Evolutionary conservation across 2,888 invertebrate species (phyloP).

Genomic region (Oeneis ivallda): DNA sequence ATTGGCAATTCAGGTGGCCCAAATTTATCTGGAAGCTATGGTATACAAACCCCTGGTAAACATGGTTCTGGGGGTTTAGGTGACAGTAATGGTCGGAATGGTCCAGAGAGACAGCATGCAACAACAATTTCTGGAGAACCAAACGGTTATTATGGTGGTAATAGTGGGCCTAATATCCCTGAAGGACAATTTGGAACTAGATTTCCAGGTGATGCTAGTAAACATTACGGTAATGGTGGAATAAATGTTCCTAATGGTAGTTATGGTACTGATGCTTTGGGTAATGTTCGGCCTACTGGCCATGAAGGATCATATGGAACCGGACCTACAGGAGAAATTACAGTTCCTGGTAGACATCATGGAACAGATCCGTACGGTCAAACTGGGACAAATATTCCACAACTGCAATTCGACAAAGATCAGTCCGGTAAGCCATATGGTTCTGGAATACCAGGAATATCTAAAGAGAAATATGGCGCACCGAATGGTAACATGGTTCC

Average conservation of each 20-base stretch:
- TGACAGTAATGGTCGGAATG: constrained; percentile 29
- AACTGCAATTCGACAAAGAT: constrained; percentile 25
- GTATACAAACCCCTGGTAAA: constrained; percentile 15
- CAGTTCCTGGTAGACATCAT: constrained; percentile 26
- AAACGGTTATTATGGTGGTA: constrained; percentile 7
- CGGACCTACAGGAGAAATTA: constrained; percentile 20
- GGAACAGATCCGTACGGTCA: constrained; percentile 18
- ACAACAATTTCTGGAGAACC: constrained; percentile 19
- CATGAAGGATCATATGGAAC: constrained; percentile 17
- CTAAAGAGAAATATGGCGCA: constrained; percentile 18
- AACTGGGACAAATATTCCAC: constrained; percentile 21
- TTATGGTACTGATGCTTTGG: background rate
- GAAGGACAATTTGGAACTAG: constrained; percentile 36
- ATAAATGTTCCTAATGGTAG: constrained; percentile 23
- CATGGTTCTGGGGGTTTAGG: constrained; percentile 20
- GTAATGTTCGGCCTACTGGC: constrained; percentile 5
- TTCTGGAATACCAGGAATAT: constrained; percentile 2
- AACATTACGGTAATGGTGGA: constrained; percentile 32
- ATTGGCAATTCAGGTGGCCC: constrained; percentile 24
- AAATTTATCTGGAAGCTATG: constrained; percentile 23
- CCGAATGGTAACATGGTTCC: background rate
- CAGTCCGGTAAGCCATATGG: constrained; percentile 10
- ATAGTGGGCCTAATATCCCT: constrained; percentile 17
- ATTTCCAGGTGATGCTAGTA: constrained; percentile 24
- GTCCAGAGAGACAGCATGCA: constrained; percentile 27